Percentiles rank a stretch among this genome's conserved stretches.
Evolutionary conservation across 1,140 invertebrate genomes (phyloP).

Genomic region (Plectus sambesii): DNA sequence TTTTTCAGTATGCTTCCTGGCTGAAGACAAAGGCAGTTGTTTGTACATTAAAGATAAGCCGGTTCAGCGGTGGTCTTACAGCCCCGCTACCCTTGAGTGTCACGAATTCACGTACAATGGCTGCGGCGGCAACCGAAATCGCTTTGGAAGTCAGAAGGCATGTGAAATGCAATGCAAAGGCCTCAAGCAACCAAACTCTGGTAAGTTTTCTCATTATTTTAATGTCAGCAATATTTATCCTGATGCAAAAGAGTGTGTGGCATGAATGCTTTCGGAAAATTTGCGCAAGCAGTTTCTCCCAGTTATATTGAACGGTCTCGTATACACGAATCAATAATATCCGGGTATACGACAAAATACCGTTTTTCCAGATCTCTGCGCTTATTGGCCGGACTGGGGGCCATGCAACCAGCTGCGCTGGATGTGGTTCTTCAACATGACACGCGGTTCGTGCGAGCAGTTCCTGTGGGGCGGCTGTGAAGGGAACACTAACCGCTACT

Average conservation of each 20-base stretch:
- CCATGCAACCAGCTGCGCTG: slow-evolving; percentile 36
- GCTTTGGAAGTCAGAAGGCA: slow-evolving; percentile 33
- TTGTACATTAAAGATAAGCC: slow-evolving; percentile 23
- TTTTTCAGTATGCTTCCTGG: slow-evolving; percentile 30
- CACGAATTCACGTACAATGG: slow-evolving; percentile 46
- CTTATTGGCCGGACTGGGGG: slow-evolving; percentile 35
- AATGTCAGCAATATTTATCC: no score
- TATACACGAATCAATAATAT: no score
- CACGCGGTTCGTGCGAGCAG: slow-evolving; percentile 34
- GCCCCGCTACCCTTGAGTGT: slow-evolving; percentile 37
- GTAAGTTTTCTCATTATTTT: slow-evolving; percentile 13
- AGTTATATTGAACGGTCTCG: no score
- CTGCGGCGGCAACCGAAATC: slow-evolving; percentile 47
- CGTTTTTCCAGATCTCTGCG: slow-evolving; percentile 27
- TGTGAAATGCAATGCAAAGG: slow-evolving; percentile 24
- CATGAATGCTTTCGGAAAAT: no score
- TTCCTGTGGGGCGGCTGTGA: slow-evolving; percentile 39
- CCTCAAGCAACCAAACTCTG: slow-evolving; percentile 26
- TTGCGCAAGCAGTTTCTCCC: no score
- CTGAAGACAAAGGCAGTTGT: slow-evolving; percentile 22
- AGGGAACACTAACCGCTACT: slow-evolving; percentile 36
- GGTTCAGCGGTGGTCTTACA: slow-evolving; percentile 44
- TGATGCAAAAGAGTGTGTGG: no score
- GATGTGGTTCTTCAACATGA: slow-evolving; percentile 38
- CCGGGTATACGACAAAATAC: slow-evolving; percentile 4